These are phyloP conservation scores for Silurus meridionalis DNA, from an alignment of 2,113 vertebrate genomes.

Conservation along the genomic window DNA sequence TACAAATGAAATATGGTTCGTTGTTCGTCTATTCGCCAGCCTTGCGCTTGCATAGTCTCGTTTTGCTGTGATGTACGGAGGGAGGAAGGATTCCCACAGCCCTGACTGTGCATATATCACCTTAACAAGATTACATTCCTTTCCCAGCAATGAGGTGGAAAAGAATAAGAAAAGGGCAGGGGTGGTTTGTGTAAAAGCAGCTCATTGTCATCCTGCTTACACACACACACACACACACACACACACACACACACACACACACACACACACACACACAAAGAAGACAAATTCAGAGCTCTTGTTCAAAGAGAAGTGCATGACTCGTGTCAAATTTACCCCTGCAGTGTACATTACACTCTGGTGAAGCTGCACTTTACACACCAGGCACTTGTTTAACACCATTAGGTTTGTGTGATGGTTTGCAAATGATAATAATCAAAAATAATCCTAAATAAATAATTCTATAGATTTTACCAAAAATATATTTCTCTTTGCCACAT, in stretches of 20 bases:
- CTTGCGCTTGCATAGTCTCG: too few species aligned
- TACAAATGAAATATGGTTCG: conserved; percentile 55
- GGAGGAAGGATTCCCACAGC: conserved; percentile 52
- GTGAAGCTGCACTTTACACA: background rate
- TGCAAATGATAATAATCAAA: background rate
- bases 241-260: conserved; percentile 24
- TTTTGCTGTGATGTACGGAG: background rate
- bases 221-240: conserved; percentile 26
- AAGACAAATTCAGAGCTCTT: conserved; percentile 35
- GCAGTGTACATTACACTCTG: conserved; percentile 2
- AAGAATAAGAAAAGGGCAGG: conserved; percentile 28
- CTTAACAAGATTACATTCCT: conserved; percentile 66
- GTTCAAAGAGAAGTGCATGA: conserved; percentile 24
- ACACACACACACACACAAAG: background rate
- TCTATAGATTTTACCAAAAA: background rate
- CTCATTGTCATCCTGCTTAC: conserved; percentile 25
- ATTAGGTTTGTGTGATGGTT: background rate
- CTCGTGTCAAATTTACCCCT: background rate
- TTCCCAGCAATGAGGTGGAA: conserved; percentile 59
- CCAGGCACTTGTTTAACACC: conserved; percentile 5
- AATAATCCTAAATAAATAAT: background rate
- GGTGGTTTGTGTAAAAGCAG: background rate
- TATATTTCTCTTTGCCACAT: background rate
- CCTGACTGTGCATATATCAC: conserved; percentile 61
- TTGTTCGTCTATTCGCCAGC: conserved; percentile 25